Percentiles rank a stretch among this genome's conserved stretches.
Evolutionary conservation across 2,113 vertebrate genomes (phyloP).

Genomic region (Uria aalge): DNA sequence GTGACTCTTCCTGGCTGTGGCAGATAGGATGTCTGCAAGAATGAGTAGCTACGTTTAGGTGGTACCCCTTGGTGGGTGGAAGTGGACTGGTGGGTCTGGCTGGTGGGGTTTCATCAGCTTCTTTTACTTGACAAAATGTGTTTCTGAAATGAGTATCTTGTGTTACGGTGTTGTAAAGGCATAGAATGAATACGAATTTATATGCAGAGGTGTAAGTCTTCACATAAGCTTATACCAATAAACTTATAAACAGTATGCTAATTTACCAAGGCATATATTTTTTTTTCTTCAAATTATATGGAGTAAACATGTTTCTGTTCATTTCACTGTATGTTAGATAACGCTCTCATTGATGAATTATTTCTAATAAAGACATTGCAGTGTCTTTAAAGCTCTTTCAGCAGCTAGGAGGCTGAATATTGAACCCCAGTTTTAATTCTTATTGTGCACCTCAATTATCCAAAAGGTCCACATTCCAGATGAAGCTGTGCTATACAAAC

Average conservation of each 20-base stretch:
- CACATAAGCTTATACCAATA: neutral
- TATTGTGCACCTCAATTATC: neutral
- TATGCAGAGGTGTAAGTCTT: neutral
- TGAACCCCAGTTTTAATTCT: neutral
- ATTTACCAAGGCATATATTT: neutral
- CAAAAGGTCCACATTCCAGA: neutral
- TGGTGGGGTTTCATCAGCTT: neutral
- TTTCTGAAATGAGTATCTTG: neutral
- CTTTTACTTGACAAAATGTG: neutral
- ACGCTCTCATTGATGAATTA: neutral
- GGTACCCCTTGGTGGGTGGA: neutral
- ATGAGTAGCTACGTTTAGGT: fast-evolving
- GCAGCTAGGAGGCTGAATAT: neutral
- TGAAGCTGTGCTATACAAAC: neutral
- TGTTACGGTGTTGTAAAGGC: neutral
- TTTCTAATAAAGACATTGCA: neutral
- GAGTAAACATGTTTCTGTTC: neutral
- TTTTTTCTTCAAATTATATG: neutral
- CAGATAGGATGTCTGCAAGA: neutral
- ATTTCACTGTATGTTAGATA: neutral
- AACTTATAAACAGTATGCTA: neutral
- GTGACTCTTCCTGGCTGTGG: neutral
- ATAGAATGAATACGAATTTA: neutral
- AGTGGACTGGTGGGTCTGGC: neutral
- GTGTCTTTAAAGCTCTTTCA: neutral